These are phyloP conservation scores for Aythya baeri DNA, from an alignment of 2,113 vertebrate species.

Conservation along the genomic window DNA sequence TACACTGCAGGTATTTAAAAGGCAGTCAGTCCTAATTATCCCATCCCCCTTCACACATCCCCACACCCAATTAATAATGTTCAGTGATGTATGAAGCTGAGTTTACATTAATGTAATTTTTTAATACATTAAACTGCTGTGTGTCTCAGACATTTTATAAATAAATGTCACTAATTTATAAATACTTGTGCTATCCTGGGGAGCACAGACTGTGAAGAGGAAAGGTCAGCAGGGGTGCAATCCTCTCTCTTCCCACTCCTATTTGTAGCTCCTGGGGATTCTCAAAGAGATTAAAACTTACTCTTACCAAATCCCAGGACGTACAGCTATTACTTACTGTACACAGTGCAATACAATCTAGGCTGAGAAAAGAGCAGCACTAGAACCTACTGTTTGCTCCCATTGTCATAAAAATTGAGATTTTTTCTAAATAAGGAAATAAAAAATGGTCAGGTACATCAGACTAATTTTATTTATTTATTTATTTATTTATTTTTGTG, in stretches of 20 bases:
- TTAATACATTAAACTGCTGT: slow-evolving; percentile 56
- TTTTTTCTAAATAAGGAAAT: background rate
- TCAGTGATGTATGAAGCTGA: slow-evolving; percentile 63
- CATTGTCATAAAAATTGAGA: background rate
- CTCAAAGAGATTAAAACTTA: slow-evolving; percentile 64
- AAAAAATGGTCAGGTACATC: background rate
- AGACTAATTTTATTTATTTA: background rate
- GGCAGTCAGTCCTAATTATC: slow-evolving; percentile 59
- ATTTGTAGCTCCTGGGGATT: slow-evolving; percentile 52
- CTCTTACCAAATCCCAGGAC: slow-evolving; percentile 48
- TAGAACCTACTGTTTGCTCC: background rate
- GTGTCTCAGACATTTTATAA: slow-evolving; percentile 33
- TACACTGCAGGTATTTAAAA: slow-evolving; percentile 51
- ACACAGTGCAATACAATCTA: background rate
- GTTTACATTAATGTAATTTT: slow-evolving; percentile 61
- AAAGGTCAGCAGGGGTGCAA: slow-evolving; percentile 50
- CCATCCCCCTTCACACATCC: slow-evolving; percentile 55
- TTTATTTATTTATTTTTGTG: background rate
- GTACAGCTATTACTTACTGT: slow-evolving; percentile 37
- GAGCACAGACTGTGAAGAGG: slow-evolving; percentile 27
- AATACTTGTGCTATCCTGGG: slow-evolving; percentile 24
- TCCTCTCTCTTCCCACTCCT: slow-evolving; percentile 30
- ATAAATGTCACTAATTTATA: slow-evolving; percentile 64
- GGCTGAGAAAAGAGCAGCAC: background rate
- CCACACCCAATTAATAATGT: slow-evolving; percentile 69